Conservation (phyloP, 2,888 invertebrate genomes). For the Podabrus alpinus region DNA sequence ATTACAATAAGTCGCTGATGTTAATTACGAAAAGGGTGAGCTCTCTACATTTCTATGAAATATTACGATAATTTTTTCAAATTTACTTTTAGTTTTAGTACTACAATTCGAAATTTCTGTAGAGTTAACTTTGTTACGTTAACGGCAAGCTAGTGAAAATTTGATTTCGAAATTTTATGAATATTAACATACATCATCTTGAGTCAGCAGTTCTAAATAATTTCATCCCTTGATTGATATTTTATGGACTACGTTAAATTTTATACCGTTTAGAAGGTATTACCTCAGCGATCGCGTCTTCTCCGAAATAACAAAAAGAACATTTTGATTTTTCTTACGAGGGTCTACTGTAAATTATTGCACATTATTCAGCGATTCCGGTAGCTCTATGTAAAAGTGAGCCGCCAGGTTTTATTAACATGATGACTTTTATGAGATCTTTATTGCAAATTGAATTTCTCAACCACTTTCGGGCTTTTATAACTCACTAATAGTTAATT, state of each 20-base stretch:
- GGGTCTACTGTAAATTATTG: slow-evolving; percentile 22
- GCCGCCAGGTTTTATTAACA: slow-evolving; percentile 23
- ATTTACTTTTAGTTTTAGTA: not conserved
- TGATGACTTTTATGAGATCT: slow-evolving; percentile 32
- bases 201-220: slow-evolving; percentile 28
- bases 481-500: slow-evolving; percentile 29
- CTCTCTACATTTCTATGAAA: not conserved
- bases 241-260: slow-evolving; percentile 12
- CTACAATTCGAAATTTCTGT: no score
- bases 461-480: slow-evolving; percentile 22
- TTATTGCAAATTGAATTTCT: slow-evolving; percentile 35
- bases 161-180: slow-evolving; percentile 18
- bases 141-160: not conserved
- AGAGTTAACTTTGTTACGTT: not conserved
- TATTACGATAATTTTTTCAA: not conserved
- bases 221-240: slow-evolving; percentile 25
- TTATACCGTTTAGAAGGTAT: not conserved
- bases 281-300: not conserved
- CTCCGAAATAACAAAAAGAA: slow-evolving; percentile 7
- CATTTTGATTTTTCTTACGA: slow-evolving; percentile 17
- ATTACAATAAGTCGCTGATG: not conserved
- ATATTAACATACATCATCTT: slow-evolving; percentile 21
- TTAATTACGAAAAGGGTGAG: not conserved
- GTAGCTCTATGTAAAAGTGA: slow-evolving; percentile 25
- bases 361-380: slow-evolving; percentile 23